These are phyloP conservation scores for Cliona cf. orientalis DNA, from an alignment of 37 sponge, comb jelly and placozoan genomes.

Conservation along the genomic window DNA sequence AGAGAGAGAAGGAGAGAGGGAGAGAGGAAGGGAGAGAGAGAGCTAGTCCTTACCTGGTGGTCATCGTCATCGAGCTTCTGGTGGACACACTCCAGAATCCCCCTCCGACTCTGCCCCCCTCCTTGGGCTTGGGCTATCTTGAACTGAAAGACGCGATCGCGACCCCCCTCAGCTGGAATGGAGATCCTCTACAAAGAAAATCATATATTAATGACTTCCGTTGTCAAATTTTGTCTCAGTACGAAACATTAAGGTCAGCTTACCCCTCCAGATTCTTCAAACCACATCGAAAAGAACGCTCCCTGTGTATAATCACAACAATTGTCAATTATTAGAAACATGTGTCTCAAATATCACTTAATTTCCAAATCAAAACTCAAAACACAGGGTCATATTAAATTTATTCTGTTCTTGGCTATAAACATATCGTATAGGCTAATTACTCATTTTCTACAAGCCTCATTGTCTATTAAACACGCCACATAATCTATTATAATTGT, in stretches of 20 bases:
- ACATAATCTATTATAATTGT: neutral
- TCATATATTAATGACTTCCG: neutral
- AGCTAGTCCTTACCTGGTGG: neutral
- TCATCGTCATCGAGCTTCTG: slow-evolving; percentile 16
- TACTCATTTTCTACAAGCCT: too few species aligned
- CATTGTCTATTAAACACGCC: too few species aligned
- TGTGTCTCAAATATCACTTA: too few species aligned
- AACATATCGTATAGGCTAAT: too few species aligned
- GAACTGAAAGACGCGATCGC: slow-evolving; percentile 33
- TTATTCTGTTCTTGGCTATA: too few species aligned
- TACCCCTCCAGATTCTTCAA: slow-evolving; percentile 70
- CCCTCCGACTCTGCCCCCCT: slow-evolving; percentile 32
- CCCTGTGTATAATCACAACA: slow-evolving; percentile 25
- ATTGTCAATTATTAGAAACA: too few species aligned
- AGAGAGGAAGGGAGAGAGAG: neutral
- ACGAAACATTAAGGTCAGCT: slow-evolving; percentile 1
- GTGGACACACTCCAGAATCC: slow-evolving; percentile 73
- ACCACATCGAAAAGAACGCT: slow-evolving; percentile 63
- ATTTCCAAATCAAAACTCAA: too few species aligned
- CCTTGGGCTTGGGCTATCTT: slow-evolving; percentile 24
- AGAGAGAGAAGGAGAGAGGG: neutral
- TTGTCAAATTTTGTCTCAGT: neutral
- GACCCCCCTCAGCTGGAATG: slow-evolving; percentile 38
- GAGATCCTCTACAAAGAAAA: slow-evolving; percentile 42
- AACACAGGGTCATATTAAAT: too few species aligned